Percentiles rank a stretch among this genome's conserved stretches.
Evolutionary conservation across 1,140 invertebrate species (phyloP).

Genomic region (Tyrophagus putrescentiae): DNA sequence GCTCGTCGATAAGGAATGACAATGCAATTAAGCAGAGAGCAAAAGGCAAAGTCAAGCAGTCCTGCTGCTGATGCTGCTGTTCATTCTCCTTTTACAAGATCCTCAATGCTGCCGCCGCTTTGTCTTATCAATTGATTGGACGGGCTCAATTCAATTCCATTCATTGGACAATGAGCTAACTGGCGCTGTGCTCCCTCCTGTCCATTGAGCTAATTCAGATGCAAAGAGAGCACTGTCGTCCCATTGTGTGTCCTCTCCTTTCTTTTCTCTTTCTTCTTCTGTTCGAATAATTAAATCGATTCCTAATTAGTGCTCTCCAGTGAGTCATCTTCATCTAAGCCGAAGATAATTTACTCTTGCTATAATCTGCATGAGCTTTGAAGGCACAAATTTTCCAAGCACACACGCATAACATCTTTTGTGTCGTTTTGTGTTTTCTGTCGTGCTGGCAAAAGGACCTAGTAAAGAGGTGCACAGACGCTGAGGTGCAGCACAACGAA

Average conservation of each 20-base stretch:
- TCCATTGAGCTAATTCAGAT: neutral
- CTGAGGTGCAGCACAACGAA: too few species aligned
- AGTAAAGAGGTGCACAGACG: too few species aligned
- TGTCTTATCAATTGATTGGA: slow-evolving; percentile 12
- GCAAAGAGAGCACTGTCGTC: too few species aligned
- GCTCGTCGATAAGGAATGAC: neutral
- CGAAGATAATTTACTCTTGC: neutral
- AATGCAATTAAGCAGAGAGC: neutral
- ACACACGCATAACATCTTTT: neutral
- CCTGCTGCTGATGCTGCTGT: too few species aligned
- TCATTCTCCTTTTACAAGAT: too few species aligned
- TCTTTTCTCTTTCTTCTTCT: too few species aligned
- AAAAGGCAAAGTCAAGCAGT: too few species aligned
- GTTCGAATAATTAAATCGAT: slow-evolving; percentile 11
- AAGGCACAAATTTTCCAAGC: too few species aligned
- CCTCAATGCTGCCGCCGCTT: neutral
- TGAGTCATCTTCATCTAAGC: slow-evolving; percentile 5
- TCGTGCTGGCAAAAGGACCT: too few species aligned
- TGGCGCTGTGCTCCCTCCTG: neutral
- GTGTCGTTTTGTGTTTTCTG: neutral
- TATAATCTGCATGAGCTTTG: neutral
- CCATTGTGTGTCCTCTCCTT: too few species aligned
- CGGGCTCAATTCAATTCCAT: slow-evolving; percentile 1
- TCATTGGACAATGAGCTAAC: too few species aligned
- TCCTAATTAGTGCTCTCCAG: neutral